phyloP scores from a whole-genome alignment of 30 jellyfish, hydroid and myxozoan genomes.

The Cassiopea xamachana region DNA sequence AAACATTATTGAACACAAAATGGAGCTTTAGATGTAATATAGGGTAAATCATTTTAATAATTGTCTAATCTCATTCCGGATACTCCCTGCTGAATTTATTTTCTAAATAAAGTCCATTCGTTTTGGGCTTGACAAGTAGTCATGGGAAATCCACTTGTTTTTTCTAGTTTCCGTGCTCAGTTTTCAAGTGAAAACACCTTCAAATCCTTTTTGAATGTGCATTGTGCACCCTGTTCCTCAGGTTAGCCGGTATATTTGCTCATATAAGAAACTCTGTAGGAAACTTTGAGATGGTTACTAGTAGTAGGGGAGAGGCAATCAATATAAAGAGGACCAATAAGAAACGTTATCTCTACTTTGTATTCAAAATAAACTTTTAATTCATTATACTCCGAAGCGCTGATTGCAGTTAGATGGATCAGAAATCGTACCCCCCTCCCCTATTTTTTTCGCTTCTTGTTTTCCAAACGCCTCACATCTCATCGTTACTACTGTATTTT shows the following conservation, averaged over 20 bases:
- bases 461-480: too few relatives aligned
- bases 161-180: background rate
- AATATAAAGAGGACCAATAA: too few relatives aligned
- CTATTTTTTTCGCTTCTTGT: too few relatives aligned
- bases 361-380: too few relatives aligned
- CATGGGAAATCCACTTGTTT: constrained; percentile 22
- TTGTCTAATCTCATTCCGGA: constrained; percentile 10
- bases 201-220: background rate
- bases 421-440: too few relatives aligned
- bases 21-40: background rate
- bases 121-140: background rate
- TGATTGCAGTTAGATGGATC: too few relatives aligned
- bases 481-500: too few relatives aligned
- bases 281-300: background rate
- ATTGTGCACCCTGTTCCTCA: constrained; percentile 1
- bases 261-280: background rate
- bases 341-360: too few relatives aligned
- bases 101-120: constrained; percentile 10
- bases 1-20: background rate
- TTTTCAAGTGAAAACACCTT: background rate
- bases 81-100: constrained; percentile 10
- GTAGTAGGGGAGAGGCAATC: too few relatives aligned
- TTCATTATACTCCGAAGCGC: too few relatives aligned
- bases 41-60: constrained; percentile 1
- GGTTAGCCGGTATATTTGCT: background rate